Evolutionary conservation across 2,113 vertebrate species (phyloP), one percentile per base, ranked within the genome.

Genomic region (Thymallus thymallus): DNA sequence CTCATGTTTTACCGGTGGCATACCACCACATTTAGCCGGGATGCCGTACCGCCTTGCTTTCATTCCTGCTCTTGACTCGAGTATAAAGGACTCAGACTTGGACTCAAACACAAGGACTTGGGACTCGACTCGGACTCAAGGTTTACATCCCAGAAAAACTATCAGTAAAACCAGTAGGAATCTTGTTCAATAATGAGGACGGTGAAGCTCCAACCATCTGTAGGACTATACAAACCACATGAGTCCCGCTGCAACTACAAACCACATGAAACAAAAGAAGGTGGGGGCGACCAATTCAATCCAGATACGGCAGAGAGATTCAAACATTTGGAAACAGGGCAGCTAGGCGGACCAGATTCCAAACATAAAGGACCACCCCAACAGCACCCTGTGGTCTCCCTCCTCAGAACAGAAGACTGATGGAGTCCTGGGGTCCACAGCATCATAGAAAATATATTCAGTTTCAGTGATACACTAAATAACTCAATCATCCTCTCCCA

Each of bases 341-440:
- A 83, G 87, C 12, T 51, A 51, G 48, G 3, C 3, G 4, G 48
- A 51, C 80, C 80, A n/a, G 69, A 29, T 68, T 82, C 85, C 80
- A 90, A 88, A 83, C 79, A 84, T 82, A 83, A 81, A 76, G 80
- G 82, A 90, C 87, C 91, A 90, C 90, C 89, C 35, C 88, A 87
- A 84, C 85, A 78, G 75, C 80, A 72, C 70, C 74, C 82, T 81
- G 80, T 41, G 88, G 87, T 90, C 78, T 77, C 35, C 35, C 68
- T 77, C 69, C 24, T 29, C 16, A 13, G 16, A 51, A 51, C 71
- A 63, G 14, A 88, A 91, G 90, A 91, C 78, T 87, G 89, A 92
- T 91, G 84, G 79, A 66, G 20, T 64, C 64, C 70, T 66, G 77
- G 80, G 74, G 63, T 85, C 24, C 13, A 73, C 85, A 69, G 87